These are phyloP conservation scores for Pangasius macronema DNA, from an alignment of 2,797 vertebrate genomes.

Conservation along the genomic window DNA sequence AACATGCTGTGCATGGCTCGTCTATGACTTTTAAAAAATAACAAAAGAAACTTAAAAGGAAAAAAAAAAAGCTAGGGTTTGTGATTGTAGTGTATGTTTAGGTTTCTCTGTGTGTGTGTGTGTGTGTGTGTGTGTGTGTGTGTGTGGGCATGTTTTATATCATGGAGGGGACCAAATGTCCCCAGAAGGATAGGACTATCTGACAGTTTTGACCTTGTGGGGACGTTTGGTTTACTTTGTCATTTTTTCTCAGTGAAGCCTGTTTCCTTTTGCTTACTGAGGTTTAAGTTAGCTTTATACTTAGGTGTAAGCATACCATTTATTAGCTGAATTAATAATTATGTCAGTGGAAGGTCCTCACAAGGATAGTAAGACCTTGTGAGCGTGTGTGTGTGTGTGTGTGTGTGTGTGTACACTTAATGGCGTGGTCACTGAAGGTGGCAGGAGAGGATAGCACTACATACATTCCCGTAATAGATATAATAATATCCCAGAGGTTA, in stretches of 20 bases:
- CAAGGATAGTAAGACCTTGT: neutral
- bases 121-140: neutral
- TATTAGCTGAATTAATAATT: neutral
- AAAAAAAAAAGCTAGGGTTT: neutral
- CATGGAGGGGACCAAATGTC: neutral
- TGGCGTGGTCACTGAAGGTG: neutral
- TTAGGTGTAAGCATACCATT: neutral
- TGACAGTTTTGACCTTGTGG: neutral
- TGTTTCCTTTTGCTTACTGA: neutral
- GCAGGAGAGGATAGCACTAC: slow-evolving; percentile 3
- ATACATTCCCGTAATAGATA: slow-evolving; percentile 24
- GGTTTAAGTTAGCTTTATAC: neutral
- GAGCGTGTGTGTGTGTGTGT: neutral
- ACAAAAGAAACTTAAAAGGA: neutral
- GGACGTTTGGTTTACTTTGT: neutral
- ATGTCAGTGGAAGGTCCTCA: neutral
- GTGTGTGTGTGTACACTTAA: neutral
- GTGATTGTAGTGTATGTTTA: neutral
- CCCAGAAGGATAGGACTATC: neutral
- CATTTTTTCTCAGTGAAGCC: neutral
- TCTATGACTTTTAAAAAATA: neutral
- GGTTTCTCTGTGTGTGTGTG: neutral
- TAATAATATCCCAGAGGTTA: neutral
- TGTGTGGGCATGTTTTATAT: neutral
- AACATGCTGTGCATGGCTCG: neutral